A percentile compares a stretch with the other conserved stretches of the same genome.
phyloP scores from a whole-genome alignment of 2,797 vertebrate genomes.

The Crenichthys baileyi region DNA sequence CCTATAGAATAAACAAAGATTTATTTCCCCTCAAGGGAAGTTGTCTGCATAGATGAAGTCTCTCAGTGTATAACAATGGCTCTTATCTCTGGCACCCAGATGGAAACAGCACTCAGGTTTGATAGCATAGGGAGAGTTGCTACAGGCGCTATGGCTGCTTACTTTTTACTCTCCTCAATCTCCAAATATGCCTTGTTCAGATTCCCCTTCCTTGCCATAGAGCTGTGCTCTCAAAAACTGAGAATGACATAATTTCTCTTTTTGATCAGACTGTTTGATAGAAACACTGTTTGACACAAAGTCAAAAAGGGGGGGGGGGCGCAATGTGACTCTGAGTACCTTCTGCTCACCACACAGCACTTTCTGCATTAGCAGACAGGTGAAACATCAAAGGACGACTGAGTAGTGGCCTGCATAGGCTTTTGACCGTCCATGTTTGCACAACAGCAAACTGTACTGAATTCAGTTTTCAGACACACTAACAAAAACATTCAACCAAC shows the following conservation, averaged over 20 bases:
- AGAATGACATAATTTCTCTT: conserved; percentile 36
- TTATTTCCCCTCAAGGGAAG: conserved; percentile 38
- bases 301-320: conserved; percentile 33
- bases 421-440: background rate
- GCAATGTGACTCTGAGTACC: conserved; percentile 50
- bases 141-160: conserved; percentile 37
- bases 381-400: conserved; percentile 59
- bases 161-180: conserved; percentile 21
- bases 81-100: conserved; percentile 49
- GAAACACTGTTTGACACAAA: conserved; percentile 52
- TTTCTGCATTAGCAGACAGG: conserved; percentile 55
- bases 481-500: background rate
- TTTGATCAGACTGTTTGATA: conserved; percentile 47
- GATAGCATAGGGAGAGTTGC: conserved; percentile 54
- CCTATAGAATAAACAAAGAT: conserved; percentile 29
- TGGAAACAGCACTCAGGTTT: conserved; percentile 58
- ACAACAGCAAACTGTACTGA: background rate
- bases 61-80: conserved; percentile 40
- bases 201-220: conserved; percentile 13
- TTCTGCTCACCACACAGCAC: conserved; percentile 42
- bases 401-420: conserved; percentile 1
- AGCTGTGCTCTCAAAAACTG: conserved; percentile 41
- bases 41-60: conserved; percentile 36
- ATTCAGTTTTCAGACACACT: background rate
- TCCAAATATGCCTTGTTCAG: conserved; percentile 37